These are phyloP conservation scores for Deroplatys truncata DNA, from an alignment of 2,888 invertebrate species.

Conservation along the genomic window DNA sequence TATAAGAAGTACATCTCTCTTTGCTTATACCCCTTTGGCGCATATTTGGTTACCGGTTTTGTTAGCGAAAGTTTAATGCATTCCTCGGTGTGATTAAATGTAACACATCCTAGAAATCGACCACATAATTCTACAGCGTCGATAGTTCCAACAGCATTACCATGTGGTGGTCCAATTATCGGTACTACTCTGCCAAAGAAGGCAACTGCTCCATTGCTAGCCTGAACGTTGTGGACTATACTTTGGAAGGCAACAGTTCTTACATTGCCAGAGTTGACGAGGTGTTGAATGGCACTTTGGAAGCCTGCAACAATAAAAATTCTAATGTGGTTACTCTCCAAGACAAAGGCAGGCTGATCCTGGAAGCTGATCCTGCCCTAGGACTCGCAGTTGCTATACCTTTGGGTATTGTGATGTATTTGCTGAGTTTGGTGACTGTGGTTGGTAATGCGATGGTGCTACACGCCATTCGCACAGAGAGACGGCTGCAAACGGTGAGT, in stretches of 20 bases:
- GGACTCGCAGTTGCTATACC: neutral
- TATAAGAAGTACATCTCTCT: too few relatives aligned
- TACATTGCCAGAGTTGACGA: neutral
- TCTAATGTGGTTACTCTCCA: neutral
- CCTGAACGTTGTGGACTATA: neutral
- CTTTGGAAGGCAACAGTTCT: neutral
- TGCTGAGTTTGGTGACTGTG: neutral
- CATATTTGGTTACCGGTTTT: too few relatives aligned
- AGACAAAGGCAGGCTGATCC: neutral
- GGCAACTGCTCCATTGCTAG: neutral
- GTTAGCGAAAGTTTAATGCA: too few relatives aligned
- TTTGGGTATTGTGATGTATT: neutral
- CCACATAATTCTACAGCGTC: neutral
- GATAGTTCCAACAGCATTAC: neutral
- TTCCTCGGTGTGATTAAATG: neutral
- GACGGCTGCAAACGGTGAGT: conserved; percentile 5
- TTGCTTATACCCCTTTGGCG: too few relatives aligned
- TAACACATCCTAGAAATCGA: neutral
- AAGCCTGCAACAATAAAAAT: neutral
- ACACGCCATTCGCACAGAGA: neutral
- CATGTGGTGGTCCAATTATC: neutral
- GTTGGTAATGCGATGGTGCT: conserved; percentile 6
- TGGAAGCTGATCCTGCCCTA: neutral
- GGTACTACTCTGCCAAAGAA: neutral
- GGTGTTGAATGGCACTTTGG: neutral